Evolutionary conservation across 2,113 vertebrate species (phyloP), one percentile per base, ranked within the genome.

Genomic region (Hassar affinis): DNA sequence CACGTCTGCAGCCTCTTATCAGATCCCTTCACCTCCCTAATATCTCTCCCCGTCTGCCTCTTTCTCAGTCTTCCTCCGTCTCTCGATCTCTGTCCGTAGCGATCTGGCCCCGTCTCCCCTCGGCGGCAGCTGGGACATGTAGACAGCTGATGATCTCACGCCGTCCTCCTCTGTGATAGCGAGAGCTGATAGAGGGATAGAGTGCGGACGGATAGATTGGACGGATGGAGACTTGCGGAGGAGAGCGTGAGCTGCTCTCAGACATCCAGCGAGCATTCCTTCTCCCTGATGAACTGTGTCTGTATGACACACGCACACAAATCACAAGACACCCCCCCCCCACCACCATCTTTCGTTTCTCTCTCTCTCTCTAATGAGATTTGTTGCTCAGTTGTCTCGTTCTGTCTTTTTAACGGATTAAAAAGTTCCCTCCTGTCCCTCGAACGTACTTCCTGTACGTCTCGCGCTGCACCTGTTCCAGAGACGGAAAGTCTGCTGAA

Each of bases 41-140:
- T 54, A 71, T 79, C 72, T 52, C 54, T 49, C 30, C 62, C 82
- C 17, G 62, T 81, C 72, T 78, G 27, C 35, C 56, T 81, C 27
- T 22, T 52, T 22, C 57, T 22, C 57, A 17, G 51, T 75, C n/a
- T 66, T 56, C 56, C 66, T 54, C 77, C 30, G 78, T 74, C 18
- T 51, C 69, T 52, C 87, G 8, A 42, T 81, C 88, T 80, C 49
- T 79, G 68, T 69, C 71, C 52, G 12, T 52, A 57, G 30, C 87
- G 83, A 89, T 66, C 51, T 88, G 82, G 86, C 85, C 62, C 72
- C 27, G 61, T 68, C 78, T 62, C 78, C 45, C 72, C 79, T 87
- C 74, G 79, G 66, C 80, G 89, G 88, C 91, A 91, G 89, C 89
- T 87, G 87, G 84, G 78, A 61, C 80, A 27, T 84, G 81, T 88